Evolutionary conservation across 1,140 invertebrate species (phyloP), one percentile per base, ranked within the genome.

Genomic region (Gonioctena quinquepunctata): DNA sequence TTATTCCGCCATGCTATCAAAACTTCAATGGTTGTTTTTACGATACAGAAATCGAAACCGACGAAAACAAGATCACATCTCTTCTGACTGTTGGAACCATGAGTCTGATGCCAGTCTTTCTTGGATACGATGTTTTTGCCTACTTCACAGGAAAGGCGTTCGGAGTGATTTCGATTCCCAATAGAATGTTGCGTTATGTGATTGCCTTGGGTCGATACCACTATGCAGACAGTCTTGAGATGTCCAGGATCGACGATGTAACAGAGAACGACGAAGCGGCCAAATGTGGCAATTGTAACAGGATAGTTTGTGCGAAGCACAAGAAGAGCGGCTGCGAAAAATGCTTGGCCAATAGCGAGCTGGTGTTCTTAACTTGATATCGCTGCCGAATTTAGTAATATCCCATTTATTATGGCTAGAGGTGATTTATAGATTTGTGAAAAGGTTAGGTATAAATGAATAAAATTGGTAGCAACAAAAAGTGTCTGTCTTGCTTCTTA

Each of bases 291-390:
- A 64, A 26, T 11, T 64, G 61, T n/a, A 50, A 64, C 4, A 64
- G 21, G 33, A 49, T 64, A 6, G 25, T 64, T 49, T 64, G 61
- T 64, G 61, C 33, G 13, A 49, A 23, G 22, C 61, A 64, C 18
- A 48, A 22, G 11, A 64, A 22, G 25, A 64, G 21, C 23, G 61
- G 33, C 16, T 64, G 61, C 22, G 21, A 48, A 28, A 28, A 64
- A 11, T 64, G 61, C 13, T 49, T 64, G 8, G 21, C 21, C 7
- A 64, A 64, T 49, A 49, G 18, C 19, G 21, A 64, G 18, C 22
- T 64, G 16, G 7, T 64, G 13, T 22, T 64, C 49, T 49, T 64
- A 5, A n/a, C 25, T 18, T 61, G 27, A 61, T 27, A 21, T 54
- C 19, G 18, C 7, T 42, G 33, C 6, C n/a, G 33, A 6, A 42